A percentile compares a stretch with the other conserved stretches of the same genome.
These are phyloP conservation scores for Fabriciana adippe DNA, from an alignment of 2,888 invertebrate genomes.

Conservation along the genomic window DNA sequence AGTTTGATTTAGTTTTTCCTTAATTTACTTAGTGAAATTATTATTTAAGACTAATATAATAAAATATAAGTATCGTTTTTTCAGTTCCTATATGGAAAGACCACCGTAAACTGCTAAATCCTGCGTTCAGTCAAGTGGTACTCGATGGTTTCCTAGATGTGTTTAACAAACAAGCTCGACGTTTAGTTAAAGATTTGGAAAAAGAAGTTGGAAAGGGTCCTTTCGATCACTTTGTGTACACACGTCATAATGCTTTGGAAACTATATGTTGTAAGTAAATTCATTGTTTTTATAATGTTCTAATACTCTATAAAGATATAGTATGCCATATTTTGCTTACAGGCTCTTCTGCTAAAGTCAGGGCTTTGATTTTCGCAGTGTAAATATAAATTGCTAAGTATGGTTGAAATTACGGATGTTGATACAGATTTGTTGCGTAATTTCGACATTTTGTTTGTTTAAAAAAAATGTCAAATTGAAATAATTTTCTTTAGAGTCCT, in stretches of 20 bases:
- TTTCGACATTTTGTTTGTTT: no score
- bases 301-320: no score
- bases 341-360: no score
- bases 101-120: constrained; percentile 48
- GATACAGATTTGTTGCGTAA: no score
- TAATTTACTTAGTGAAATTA: no score
- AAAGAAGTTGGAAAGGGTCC: constrained; percentile 43
- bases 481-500: no score
- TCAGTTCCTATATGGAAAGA: constrained; percentile 49
- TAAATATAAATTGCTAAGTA: no score
- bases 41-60: no score
- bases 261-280: constrained; percentile 64
- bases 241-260: constrained; percentile 61
- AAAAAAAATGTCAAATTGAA: neutral
- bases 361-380: no score
- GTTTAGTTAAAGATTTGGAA: constrained; percentile 41
- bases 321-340: no score
- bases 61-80: constrained; percentile 14
- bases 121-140: constrained; percentile 48
- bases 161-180: constrained; percentile 46
- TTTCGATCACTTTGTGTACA: constrained; percentile 65
- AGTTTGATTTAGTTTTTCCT: no score
- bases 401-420: no score
- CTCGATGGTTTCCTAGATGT: constrained; percentile 45
- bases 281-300: neutral